Conservation (phyloP, 2,888 invertebrate species). For the Cheilosia scutellata region DNA sequence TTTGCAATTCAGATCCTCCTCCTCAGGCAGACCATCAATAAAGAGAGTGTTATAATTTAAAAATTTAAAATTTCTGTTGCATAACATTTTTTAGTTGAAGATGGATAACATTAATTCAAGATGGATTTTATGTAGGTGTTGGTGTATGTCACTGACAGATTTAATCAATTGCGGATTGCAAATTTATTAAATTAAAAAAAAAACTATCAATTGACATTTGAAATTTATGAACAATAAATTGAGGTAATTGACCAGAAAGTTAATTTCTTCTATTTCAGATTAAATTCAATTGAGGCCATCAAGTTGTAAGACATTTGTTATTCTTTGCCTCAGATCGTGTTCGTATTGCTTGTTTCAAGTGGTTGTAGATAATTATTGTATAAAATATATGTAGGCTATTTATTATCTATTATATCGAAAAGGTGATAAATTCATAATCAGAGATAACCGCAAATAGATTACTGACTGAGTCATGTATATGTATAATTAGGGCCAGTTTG, state of each 20-base stretch:
- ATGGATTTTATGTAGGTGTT: not conserved
- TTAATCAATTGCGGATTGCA: not conserved
- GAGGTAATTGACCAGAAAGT: slow-evolving; percentile 45
- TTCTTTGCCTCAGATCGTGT: not conserved
- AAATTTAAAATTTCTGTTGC: not conserved
- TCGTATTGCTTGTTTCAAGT: not conserved
- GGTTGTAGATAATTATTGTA: slow-evolving; percentile 5
- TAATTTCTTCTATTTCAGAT: slow-evolving; percentile 40
- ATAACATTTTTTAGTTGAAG: slow-evolving; percentile 1
- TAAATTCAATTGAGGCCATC: slow-evolving; percentile 39
- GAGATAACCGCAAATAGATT: no score
- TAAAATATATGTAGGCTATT: no score
- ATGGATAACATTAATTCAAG: not conserved
- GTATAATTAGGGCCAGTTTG: no score
- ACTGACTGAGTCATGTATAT: no score
- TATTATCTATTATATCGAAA: no score
- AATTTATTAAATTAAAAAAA: slow-evolving; percentile 1
- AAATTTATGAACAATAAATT: slow-evolving; percentile 16
- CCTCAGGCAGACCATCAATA: not conserved
- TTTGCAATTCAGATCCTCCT: slow-evolving; percentile 23
- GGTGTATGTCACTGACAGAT: not conserved
- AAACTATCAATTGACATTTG: not conserved
- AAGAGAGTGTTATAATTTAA: slow-evolving; percentile 10
- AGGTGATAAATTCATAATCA: no score
- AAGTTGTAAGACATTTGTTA: slow-evolving; percentile 5